Conservation (phyloP, 2,113 vertebrate species). For the Apodemus speciosus region DNA sequence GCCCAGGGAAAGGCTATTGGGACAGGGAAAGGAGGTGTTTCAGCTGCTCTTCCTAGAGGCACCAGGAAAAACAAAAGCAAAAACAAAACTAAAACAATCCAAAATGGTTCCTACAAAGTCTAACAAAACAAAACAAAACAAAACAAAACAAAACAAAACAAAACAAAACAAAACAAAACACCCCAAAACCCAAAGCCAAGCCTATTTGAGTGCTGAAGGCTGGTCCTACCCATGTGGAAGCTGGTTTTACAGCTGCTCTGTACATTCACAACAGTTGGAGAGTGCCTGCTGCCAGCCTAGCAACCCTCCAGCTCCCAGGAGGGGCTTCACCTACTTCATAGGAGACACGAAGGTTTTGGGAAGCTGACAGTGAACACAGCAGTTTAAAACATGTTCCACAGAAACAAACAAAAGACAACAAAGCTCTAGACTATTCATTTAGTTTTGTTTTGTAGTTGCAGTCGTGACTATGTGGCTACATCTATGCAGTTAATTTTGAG, state of each 20-base stretch:
- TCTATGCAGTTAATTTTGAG: not conserved
- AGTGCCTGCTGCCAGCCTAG: not conserved
- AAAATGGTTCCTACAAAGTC: not conserved
- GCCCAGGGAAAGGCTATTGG: not conserved
- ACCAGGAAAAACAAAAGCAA: not conserved
- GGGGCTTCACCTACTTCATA: constrained; percentile 4
- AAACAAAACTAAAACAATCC: not conserved
- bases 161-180: not conserved
- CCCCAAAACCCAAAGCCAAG: not conserved
- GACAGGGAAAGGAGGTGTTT: constrained; percentile 33
- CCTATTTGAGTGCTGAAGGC: not conserved
- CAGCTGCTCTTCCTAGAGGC: not conserved
- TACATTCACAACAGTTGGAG: not conserved
- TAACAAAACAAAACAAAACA: constrained; percentile 23
- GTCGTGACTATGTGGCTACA: not conserved
- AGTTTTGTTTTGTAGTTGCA: constrained; percentile 41
- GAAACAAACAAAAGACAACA: not conserved
- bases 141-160: not conserved
- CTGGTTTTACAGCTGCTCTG: not conserved
- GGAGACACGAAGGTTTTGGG: not conserved
- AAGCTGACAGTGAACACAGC: not conserved
- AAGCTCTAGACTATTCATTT: not conserved
- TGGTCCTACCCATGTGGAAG: not conserved
- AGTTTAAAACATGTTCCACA: not conserved
- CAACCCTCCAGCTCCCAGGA: not conserved